Conservation (phyloP, 1,140 invertebrate genomes). For the Helicorthomorpha holstii region DNA sequence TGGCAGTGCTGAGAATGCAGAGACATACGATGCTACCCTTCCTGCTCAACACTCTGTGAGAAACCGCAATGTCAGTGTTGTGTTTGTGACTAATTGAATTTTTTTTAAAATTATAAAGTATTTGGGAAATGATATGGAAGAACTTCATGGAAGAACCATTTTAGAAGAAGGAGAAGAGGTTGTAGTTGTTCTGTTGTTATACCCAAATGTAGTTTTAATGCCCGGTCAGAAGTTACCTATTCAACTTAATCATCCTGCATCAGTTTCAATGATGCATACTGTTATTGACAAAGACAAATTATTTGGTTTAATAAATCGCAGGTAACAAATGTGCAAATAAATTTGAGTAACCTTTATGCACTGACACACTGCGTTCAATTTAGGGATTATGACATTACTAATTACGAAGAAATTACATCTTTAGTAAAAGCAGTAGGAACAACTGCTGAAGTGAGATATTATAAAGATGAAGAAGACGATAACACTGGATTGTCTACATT, state of each 20-base stretch:
- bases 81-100: slow-evolving; percentile 4
- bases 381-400: no score
- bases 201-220: slow-evolving; percentile 41
- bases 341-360: no score
- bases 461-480: slow-evolving; percentile 32
- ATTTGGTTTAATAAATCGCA: slow-evolving; percentile 39
- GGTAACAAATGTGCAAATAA: slow-evolving; percentile 23
- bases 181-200: slow-evolving; percentile 38
- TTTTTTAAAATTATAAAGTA: slow-evolving; percentile 28
- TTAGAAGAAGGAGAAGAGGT: slow-evolving; percentile 32
- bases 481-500: slow-evolving; percentile 20
- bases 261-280: slow-evolving; percentile 35
- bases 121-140: slow-evolving; percentile 41
- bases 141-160: slow-evolving; percentile 39
- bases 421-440: no score
- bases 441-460: slow-evolving; percentile 53
- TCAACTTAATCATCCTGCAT: slow-evolving; percentile 35
- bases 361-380: no score
- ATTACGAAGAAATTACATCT: no score
- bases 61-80: neutral
- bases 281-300: slow-evolving; percentile 37
- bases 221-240: slow-evolving; percentile 56
- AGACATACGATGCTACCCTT: slow-evolving; percentile 15
- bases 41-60: slow-evolving; percentile 16
- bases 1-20: neutral